These are phyloP conservation scores for Varroa destructor DNA, from an alignment of 1,140 invertebrate species.

Conservation along the genomic window DNA sequence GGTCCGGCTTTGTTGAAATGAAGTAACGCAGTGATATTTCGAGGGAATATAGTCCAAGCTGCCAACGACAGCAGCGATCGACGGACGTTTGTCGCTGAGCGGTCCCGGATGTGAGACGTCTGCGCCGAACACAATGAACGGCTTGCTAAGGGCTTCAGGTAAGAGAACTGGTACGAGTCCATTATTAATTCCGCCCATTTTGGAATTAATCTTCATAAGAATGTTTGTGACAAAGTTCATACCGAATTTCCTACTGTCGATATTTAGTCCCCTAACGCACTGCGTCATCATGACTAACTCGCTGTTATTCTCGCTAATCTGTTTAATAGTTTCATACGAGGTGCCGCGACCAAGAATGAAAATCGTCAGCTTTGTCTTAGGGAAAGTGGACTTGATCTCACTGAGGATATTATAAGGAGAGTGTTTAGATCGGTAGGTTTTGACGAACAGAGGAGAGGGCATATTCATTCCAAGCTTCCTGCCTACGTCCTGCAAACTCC, in stretches of 20 bases:
- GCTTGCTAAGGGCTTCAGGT: constrained; percentile 35
- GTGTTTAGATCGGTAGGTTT: neutral
- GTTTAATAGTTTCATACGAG: constrained; percentile 2
- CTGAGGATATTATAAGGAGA: neutral
- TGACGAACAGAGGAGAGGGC: constrained; percentile 2
- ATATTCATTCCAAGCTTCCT: constrained; percentile 18
- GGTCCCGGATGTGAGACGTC: constrained; percentile 70
- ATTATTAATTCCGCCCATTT: constrained; percentile 70
- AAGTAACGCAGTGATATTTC: constrained; percentile 31
- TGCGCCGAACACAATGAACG: constrained; percentile 61
- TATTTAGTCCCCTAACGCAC: neutral
- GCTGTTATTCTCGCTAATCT: constrained; percentile 19
- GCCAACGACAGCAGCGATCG: constrained; percentile 57
- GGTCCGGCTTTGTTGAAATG: constrained; percentile 30
- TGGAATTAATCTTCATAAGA: constrained; percentile 59
- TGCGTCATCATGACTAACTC: neutral
- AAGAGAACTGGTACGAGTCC: constrained; percentile 39
- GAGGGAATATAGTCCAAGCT: constrained; percentile 31
- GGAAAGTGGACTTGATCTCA: neutral
- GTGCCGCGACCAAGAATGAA: constrained; percentile 1
- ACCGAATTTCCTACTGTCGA: constrained; percentile 2
- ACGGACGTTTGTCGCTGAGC: constrained; percentile 57
- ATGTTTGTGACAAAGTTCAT: constrained; percentile 12
- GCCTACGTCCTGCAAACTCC: neutral
- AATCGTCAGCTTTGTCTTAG: neutral